Conservation (phyloP, 2,113 vertebrate genomes). For the Amazona guildingii region DNA sequence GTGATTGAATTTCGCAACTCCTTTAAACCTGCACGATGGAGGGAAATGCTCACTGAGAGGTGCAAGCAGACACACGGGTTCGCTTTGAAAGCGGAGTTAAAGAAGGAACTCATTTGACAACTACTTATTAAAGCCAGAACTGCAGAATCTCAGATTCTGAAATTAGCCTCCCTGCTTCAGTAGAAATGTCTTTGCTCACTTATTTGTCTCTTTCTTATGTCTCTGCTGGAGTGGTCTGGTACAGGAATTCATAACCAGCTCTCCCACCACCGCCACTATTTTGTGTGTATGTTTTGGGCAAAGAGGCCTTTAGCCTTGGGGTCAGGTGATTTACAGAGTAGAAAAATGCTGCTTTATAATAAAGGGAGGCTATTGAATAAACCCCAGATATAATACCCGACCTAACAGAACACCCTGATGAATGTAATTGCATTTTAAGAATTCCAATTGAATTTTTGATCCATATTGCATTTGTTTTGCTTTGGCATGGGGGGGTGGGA, state of each 20-base stretch:
- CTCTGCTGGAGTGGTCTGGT: background rate
- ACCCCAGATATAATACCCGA: conserved; percentile 80
- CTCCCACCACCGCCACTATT: background rate
- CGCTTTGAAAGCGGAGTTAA: conserved; percentile 46
- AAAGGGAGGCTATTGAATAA: conserved; percentile 84
- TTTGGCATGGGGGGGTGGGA: conserved; percentile 60
- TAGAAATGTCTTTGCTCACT: conserved; percentile 22
- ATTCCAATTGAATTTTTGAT: conserved; percentile 87
- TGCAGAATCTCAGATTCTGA: conserved; percentile 34
- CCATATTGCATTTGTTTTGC: conserved; percentile 85
- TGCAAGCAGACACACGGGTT: background rate
- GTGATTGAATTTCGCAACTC: background rate
- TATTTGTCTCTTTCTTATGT: conserved; percentile 21
- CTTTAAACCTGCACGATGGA: background rate
- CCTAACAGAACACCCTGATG: conserved; percentile 81
- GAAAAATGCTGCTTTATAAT: conserved; percentile 83
- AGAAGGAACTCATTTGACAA: conserved; percentile 24
- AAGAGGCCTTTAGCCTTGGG: conserved; percentile 76
- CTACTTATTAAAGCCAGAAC: conserved; percentile 57
- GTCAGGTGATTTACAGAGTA: conserved; percentile 81
- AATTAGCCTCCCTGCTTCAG: conserved; percentile 46
- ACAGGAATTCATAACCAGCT: conserved; percentile 35
- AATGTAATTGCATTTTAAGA: conserved; percentile 86
- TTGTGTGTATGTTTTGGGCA: conserved; percentile 65
- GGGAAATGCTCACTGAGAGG: background rate